Conservation (phyloP, 2,113 vertebrate genomes). For the Atherinomorus stipes region DNA sequence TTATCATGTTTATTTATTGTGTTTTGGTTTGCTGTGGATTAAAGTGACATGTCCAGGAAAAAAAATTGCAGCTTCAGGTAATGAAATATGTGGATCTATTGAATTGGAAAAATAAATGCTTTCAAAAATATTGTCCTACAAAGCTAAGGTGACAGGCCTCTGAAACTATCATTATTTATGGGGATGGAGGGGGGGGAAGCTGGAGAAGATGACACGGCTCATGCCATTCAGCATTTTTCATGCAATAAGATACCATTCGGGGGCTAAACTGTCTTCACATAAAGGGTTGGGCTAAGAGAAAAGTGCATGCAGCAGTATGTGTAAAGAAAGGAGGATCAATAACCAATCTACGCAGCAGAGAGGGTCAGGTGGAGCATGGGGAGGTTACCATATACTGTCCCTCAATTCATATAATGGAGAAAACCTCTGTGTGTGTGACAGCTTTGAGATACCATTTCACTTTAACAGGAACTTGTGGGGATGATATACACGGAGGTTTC, state of each 20-base stretch:
- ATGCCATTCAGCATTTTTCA: constrained; percentile 79
- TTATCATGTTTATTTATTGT: constrained; percentile 69
- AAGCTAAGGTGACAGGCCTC: constrained; percentile 67
- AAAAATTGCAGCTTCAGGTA: constrained; percentile 47
- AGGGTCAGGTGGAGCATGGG: constrained; percentile 68
- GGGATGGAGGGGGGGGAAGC: neutral
- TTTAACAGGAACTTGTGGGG: constrained; percentile 6
- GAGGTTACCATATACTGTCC: constrained; percentile 70
- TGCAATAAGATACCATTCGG: constrained; percentile 65
- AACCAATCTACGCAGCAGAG: constrained; percentile 80
- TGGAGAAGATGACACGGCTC: constrained; percentile 63
- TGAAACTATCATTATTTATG: constrained; percentile 75
- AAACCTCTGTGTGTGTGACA: constrained; percentile 2
- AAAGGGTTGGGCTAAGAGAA: constrained; percentile 34
- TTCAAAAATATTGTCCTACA: constrained; percentile 71
- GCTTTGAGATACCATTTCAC: constrained; percentile 9
- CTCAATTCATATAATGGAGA: constrained; percentile 55
- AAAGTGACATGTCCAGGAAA: constrained; percentile 27
- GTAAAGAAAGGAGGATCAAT: constrained; percentile 80
- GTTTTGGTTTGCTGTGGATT: constrained; percentile 47
- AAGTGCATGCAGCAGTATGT: constrained; percentile 58
- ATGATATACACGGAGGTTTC: neutral
- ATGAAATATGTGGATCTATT: constrained; percentile 74
- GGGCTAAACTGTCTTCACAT: constrained; percentile 29
- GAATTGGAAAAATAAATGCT: constrained; percentile 73